Base-by-base conservation (phyloP, 2,888 invertebrate genomes). In the Hydraecia micacea region DNA sequence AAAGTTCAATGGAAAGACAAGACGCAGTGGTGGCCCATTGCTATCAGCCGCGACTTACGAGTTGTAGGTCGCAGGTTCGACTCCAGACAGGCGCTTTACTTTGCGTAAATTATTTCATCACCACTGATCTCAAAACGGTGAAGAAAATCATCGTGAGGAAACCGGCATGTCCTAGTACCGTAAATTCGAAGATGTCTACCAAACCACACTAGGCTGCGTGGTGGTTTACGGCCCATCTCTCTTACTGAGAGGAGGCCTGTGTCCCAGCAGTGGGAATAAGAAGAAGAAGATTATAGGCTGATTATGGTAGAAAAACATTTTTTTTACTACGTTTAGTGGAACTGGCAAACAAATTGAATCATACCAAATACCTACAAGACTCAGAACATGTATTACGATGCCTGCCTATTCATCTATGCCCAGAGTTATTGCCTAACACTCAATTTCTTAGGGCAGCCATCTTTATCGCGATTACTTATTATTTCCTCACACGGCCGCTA, bases 361-460 rank as follows among this genome's bases (percentile, higher is more conserved):
- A 67, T 52, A 25, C 46, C 15, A 52, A n/a, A 49, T 32, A n/a
- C 32, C 11, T 77, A 73, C 52, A 28, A 62, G 42, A 79, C 55
- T 75, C 75, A 68, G 79, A 80, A 77, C 79, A 74, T 70, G 58
- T 42, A 80, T 81, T 78, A 81, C 87, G 74, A 68, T 46, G 62
- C 49, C n/a, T 62, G 39, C 62, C 28, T 82, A 73, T 73, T 73
- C 73, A 77, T 76, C 68, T 82, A 58, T 42, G 70, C 85, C 80
- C 78, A 68, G 71, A 83, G 75, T 78, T 83, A 86, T 90, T 91
- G 81, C 90, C 80, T 83, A 89, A 88, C 86, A 79, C 79, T 81
- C 84, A 87, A 87, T 90, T 90, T 91, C 86, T 86, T 87, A 85
- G 79, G 86, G 83, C 86, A 79, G 80, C 81, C 77, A 87, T 89